Evolutionary conservation across 1,140 invertebrate species (phyloP), one percentile per base, ranked within the genome.

Genomic region (Thaumatotibia leucotreta): DNA sequence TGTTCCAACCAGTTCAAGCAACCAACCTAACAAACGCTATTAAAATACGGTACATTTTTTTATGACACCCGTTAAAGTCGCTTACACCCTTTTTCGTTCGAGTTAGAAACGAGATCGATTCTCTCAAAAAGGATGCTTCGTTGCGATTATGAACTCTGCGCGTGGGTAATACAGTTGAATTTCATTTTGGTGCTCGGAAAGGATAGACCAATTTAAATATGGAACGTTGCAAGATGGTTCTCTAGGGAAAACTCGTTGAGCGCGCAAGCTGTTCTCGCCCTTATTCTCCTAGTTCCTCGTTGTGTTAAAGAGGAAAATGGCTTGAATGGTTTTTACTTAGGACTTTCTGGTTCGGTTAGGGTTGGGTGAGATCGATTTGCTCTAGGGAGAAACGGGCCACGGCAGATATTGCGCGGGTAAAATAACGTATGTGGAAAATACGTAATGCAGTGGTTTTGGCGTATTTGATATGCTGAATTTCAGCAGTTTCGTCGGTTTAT

Each of bases 191-290:
- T 1, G 9, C 0, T 50, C 9, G 1, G 58, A 69, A 82, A 81
- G 78, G 79, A 86, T 88, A 88, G 80, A 84, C 69, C 82, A 83
- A 83, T 87, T 87, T 79, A 81, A 85, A 88, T 85, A 88, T 83
- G 80, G 83, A 87, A 83, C 82, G 75, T 74, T 79, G 70, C 75
- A 88, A 90, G 88, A 90, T 90, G 86, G 86, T 86, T 88, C 88
- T 90, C 84, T 83, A 80, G 88, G 88, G 88, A 88, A 88, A 90
- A 74, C 84, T 69, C 72, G 66, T 64, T 64, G 63, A 24, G 23
- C 9, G 11, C 64, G 54, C 70, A 84, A 33, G 68, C 68, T 63
- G 71, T 80, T 79, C 70, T 77, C 31, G 23, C 14, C 62, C 27
- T 66, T 76, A 69, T 67, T 22, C 6, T 14, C 4, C 17, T 63